phyloP scores from a whole-genome alignment of 2,888 invertebrate species.

The Tetrapedia diversipes region DNA sequence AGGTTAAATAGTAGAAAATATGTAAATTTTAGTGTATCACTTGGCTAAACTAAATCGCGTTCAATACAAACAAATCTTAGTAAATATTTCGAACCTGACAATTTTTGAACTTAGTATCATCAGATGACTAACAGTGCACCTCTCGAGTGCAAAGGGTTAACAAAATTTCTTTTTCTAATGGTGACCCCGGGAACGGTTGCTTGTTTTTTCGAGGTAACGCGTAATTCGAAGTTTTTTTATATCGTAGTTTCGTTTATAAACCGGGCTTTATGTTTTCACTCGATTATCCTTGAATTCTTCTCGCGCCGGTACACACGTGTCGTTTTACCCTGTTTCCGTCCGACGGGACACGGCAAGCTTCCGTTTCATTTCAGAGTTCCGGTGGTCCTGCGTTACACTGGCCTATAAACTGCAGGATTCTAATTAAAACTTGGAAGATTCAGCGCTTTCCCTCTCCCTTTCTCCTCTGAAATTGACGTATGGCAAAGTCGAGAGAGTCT shows the following conservation, averaged over 20 bases:
- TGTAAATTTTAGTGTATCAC: too few relatives aligned
- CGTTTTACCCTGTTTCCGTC: background rate
- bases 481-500: background rate
- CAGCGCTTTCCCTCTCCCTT: slow-evolving; percentile 1
- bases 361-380: slow-evolving; percentile 2
- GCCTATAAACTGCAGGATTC: slow-evolving; percentile 20
- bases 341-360: background rate
- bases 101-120: too few relatives aligned
- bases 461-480: slow-evolving; percentile 19
- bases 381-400: background rate
- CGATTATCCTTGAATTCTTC: background rate
- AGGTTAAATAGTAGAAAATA: too few relatives aligned
- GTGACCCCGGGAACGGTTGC: too few relatives aligned
- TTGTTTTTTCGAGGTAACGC: too few relatives aligned
- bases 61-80: too few relatives aligned
- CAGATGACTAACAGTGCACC: too few relatives aligned
- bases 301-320: background rate
- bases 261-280: background rate
- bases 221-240: too few relatives aligned
- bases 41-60: too few relatives aligned
- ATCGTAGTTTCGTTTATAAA: background rate
- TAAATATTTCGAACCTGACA: too few relatives aligned
- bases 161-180: too few relatives aligned
- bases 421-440: slow-evolving; percentile 23
- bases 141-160: too few relatives aligned